Percentiles rank a stretch among this genome's conserved stretches.
phyloP scores from a whole-genome alignment of 2,888 invertebrate species.

The Trichopoda pennipes region DNA sequence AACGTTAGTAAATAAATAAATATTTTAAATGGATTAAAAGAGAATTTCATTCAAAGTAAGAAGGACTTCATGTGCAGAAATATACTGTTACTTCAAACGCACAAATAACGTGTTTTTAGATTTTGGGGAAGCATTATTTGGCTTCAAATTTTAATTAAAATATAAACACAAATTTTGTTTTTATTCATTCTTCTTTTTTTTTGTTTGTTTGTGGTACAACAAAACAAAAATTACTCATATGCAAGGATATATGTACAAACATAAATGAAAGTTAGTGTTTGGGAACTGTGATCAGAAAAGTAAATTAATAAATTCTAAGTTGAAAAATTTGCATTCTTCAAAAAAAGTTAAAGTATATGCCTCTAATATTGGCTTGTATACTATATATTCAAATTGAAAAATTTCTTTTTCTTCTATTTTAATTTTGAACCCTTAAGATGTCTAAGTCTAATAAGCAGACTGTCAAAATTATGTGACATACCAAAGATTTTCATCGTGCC shows the following conservation, averaged over 20 bases:
- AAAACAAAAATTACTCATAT: slow-evolving; percentile 6
- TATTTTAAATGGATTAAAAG: slow-evolving; percentile 13
- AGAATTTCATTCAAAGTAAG: slow-evolving; percentile 23
- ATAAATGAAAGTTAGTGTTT: background rate
- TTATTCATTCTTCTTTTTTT: slow-evolving; percentile 16
- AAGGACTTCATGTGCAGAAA: slow-evolving; percentile 37
- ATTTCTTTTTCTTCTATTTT: no score
- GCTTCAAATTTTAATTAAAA: slow-evolving; percentile 67
- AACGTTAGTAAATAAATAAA: background rate
- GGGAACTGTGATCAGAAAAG: background rate
- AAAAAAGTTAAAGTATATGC: no score
- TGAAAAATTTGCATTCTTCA: no score
- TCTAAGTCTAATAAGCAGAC: no score
- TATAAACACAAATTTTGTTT: slow-evolving; percentile 58
- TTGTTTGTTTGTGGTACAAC: slow-evolving; percentile 7
- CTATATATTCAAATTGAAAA: no score
- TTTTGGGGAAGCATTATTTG: slow-evolving; percentile 49
- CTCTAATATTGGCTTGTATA: no score
- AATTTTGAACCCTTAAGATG: no score
- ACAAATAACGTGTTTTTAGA: slow-evolving; percentile 24
- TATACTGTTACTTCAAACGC: background rate
- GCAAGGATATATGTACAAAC: background rate
- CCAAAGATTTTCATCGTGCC: no score
- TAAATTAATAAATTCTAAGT: background rate
- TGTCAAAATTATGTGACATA: no score